A percentile compares a stretch with the other conserved stretches of the same genome.
These are phyloP conservation scores for Phalacrocorax brasilianus DNA, from an alignment of 2,113 vertebrate genomes.

Conservation along the genomic window DNA sequence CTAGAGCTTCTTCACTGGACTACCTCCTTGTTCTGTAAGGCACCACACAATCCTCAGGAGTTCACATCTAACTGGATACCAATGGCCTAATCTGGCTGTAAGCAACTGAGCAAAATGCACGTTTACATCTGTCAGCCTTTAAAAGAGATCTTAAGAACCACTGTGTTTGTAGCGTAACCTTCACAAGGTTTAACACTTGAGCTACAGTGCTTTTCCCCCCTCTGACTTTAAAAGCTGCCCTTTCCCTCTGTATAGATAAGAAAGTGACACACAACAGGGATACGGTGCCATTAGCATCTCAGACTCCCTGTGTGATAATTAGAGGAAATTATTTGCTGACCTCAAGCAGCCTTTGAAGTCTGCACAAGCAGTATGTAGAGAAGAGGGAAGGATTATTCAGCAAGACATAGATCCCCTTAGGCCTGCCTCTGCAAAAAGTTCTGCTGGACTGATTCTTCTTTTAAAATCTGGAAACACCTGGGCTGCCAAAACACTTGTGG, in stretches of 20 bases:
- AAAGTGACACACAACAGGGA: neutral
- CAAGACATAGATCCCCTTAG: neutral
- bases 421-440: neutral
- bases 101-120: neutral
- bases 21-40: neutral
- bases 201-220: neutral
- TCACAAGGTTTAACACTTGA: neutral
- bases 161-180: neutral
- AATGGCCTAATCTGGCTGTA: neutral
- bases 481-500: neutral
- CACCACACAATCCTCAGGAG: neutral
- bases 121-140: neutral
- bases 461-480: neutral
- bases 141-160: neutral
- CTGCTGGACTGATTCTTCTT: neutral
- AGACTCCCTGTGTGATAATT: neutral
- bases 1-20: neutral
- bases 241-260: neutral
- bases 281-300: neutral
- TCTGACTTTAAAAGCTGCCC: neutral
- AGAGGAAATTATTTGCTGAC: slow-evolving; percentile 17
- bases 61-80: neutral
- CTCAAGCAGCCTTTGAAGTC: slow-evolving; percentile 14
- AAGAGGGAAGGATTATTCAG: neutral
- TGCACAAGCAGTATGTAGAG: neutral